Percentiles rank a stretch among this genome's conserved stretches.
These are phyloP conservation scores for Achroia grisella DNA, from an alignment of 1,140 invertebrate genomes.

Conservation along the genomic window DNA sequence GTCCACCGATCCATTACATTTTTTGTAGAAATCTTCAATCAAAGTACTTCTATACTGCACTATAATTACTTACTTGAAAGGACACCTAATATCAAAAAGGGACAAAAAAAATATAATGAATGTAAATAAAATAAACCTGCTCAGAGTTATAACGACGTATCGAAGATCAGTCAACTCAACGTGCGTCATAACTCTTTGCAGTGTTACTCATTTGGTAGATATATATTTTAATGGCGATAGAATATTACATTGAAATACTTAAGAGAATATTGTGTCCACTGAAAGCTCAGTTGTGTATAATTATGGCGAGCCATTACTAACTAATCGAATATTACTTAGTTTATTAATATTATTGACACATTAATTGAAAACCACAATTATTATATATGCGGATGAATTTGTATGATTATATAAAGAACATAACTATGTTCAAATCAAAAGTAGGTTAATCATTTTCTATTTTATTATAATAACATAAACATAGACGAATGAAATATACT, in stretches of 20 bases:
- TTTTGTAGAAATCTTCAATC: too few relatives aligned
- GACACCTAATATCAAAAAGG: too few relatives aligned
- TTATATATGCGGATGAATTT: constrained; percentile 23
- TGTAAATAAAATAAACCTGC: constrained; percentile 14
- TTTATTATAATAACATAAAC: constrained; percentile 40
- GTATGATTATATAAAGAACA: constrained; percentile 32
- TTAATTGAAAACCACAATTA: constrained; percentile 55
- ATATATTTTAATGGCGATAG: constrained; percentile 63
- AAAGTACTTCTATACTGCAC: too few relatives aligned
- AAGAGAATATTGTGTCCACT: constrained; percentile 44
- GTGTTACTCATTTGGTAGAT: constrained; percentile 20
- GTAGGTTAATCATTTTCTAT: constrained; percentile 29
- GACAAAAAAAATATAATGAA: too few relatives aligned
- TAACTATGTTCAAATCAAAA: constrained; percentile 22
- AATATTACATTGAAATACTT: constrained; percentile 61
- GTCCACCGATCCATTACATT: too few relatives aligned
- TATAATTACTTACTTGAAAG: too few relatives aligned
- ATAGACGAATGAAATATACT: constrained; percentile 40
- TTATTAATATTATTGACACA: constrained; percentile 57
- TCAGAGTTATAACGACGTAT: background rate
- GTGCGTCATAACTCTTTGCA: constrained; percentile 9
- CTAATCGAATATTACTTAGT: constrained; percentile 50
- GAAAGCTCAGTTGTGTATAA: constrained; percentile 51
- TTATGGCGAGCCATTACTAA: constrained; percentile 50
- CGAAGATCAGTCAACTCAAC: background rate